These are phyloP conservation scores for Miichthys miiuy DNA, from an alignment of 2,797 vertebrate genomes.

Conservation along the genomic window DNA sequence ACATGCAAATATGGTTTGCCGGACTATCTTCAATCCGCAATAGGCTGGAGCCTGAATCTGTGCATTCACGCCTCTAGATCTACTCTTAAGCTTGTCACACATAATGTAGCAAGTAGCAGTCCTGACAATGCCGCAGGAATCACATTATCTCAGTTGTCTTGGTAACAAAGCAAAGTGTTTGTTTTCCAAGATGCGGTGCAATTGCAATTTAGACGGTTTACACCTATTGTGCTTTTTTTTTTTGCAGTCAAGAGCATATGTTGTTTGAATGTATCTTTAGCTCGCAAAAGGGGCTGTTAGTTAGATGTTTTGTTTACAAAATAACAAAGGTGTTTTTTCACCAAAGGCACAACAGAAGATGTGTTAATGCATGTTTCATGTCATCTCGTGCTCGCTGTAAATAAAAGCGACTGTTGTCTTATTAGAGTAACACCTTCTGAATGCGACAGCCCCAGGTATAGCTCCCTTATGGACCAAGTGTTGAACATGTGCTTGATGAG, in stretches of 20 bases:
- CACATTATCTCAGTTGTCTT: slow-evolving; percentile 89
- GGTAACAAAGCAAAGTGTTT: slow-evolving; percentile 90
- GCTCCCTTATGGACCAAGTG: slow-evolving; percentile 74
- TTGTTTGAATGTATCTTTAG: slow-evolving; percentile 88
- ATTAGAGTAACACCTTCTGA: slow-evolving; percentile 81
- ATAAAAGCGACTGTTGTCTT: slow-evolving; percentile 81
- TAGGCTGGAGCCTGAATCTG: slow-evolving; percentile 64
- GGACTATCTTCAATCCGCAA: slow-evolving; percentile 76
- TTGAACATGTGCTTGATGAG: slow-evolving; percentile 80
- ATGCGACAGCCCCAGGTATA: slow-evolving; percentile 78
- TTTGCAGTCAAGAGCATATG: slow-evolving; percentile 86
- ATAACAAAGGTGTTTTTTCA: slow-evolving; percentile 86
- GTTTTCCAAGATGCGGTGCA: slow-evolving; percentile 87
- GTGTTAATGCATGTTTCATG: slow-evolving; percentile 85
- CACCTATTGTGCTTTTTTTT: slow-evolving; percentile 84
- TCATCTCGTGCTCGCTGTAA: slow-evolving; percentile 78
- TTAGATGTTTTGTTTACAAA: slow-evolving; percentile 86
- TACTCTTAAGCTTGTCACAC: slow-evolving; percentile 84
- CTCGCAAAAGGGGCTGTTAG: slow-evolving; percentile 82
- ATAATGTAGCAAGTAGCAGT: slow-evolving; percentile 80
- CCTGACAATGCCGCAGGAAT: slow-evolving; percentile 82
- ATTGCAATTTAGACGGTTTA: slow-evolving; percentile 88
- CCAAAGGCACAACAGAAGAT: slow-evolving; percentile 84
- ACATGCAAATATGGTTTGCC: slow-evolving; percentile 71
- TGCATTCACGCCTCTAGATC: slow-evolving; percentile 77